Percentiles rank a stretch among this genome's conserved stretches.
phyloP scores from a whole-genome alignment of 2,113 vertebrate genomes.

The Dromaius novaehollandiae region DNA sequence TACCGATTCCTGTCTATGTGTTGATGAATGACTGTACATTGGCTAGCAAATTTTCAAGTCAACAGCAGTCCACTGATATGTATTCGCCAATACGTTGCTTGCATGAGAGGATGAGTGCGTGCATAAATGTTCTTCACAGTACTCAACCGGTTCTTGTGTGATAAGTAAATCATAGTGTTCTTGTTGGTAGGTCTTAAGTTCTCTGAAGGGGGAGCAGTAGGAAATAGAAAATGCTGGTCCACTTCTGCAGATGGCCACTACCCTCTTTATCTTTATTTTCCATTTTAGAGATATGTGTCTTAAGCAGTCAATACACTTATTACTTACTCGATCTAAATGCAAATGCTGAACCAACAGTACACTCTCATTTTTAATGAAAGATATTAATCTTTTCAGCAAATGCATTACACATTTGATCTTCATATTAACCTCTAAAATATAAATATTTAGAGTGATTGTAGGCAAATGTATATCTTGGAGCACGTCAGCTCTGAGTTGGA shows the following conservation, averaged over 20 bases:
- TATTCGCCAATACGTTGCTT: not conserved
- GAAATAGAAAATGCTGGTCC: not conserved
- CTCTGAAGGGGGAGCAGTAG: not conserved
- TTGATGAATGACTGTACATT: not conserved
- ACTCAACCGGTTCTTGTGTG: not conserved
- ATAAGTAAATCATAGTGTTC: not conserved
- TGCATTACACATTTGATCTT: conserved; percentile 63
- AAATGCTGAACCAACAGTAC: conserved; percentile 72
- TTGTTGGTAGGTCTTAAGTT: not conserved
- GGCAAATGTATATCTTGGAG: conserved; percentile 18
- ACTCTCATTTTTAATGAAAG: conserved; percentile 73
- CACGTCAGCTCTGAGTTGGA: not conserved
- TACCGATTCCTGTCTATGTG: not conserved
- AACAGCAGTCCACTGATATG: not conserved
- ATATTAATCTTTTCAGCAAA: conserved; percentile 75
- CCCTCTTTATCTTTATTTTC: not conserved
- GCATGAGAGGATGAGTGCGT: not conserved
- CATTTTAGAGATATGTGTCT: conserved; percentile 49
- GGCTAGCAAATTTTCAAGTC: not conserved
- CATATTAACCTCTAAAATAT: conserved; percentile 69
- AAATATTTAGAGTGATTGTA: conserved; percentile 61
- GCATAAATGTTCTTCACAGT: not conserved
- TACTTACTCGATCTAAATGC: conserved; percentile 75
- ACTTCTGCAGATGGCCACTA: not conserved
- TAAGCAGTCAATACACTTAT: conserved; percentile 66